Conservation (phyloP, 2,797 vertebrate species). For the Delichon dasypus region DNA sequence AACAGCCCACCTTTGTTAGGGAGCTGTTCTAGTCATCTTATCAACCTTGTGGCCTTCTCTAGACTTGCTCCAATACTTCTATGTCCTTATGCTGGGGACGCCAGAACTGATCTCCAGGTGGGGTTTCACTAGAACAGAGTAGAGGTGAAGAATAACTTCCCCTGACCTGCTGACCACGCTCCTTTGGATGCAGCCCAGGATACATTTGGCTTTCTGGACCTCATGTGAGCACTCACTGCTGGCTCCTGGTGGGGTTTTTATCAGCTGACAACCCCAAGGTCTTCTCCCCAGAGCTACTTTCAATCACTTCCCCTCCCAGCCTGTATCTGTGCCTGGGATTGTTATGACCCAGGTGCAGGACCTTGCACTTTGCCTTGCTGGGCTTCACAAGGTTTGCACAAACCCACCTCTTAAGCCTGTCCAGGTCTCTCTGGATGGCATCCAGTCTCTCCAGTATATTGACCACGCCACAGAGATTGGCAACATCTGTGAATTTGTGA, state of each 20-base stretch:
- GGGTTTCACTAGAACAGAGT: too few species aligned
- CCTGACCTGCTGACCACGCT: fast-evolving
- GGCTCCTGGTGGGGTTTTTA: not conserved
- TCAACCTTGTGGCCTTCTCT: not conserved
- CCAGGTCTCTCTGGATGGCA: not conserved
- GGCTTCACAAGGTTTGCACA: not conserved
- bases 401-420: not conserved
- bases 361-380: not conserved
- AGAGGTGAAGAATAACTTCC: not conserved
- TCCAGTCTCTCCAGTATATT: not conserved
- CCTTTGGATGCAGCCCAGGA: not conserved
- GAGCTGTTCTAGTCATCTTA: not conserved
- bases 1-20: not conserved
- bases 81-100: not conserved
- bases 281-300: not conserved
- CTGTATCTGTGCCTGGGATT: not conserved
- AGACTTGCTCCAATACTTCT: not conserved
- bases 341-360: not conserved
- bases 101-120: not conserved
- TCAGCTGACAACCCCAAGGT: not conserved
- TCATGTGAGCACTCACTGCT: too few species aligned
- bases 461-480: not conserved
- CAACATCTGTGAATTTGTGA: not conserved
- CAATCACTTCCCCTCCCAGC: not conserved
- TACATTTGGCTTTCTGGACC: not conserved